Conservation (phyloP, 1,140 invertebrate species). For the Pantala flavescens region DNA sequence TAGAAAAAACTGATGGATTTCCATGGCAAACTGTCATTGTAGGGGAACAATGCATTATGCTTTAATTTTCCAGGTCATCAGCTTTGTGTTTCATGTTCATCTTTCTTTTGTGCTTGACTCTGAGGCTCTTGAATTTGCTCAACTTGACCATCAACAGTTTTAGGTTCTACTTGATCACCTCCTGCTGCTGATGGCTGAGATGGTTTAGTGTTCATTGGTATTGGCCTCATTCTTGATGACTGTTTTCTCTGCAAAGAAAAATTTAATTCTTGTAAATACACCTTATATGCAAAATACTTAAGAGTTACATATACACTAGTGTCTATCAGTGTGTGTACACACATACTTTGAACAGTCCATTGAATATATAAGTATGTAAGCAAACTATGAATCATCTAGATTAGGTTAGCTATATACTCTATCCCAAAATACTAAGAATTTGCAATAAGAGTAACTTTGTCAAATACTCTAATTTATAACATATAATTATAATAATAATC, state of each 20-base stretch:
- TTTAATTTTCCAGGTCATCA: conserved; percentile 7
- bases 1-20: not conserved
- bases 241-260: conserved; percentile 54
- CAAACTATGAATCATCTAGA: too few species aligned
- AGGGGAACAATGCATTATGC: not conserved
- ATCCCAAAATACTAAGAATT: too few species aligned
- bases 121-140: not conserved
- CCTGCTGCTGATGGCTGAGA: not conserved
- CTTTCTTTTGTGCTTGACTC: not conserved
- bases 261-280: too few species aligned
- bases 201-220: conserved; percentile 47
- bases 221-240: conserved; percentile 55
- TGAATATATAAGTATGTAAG: too few species aligned
- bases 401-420: too few species aligned
- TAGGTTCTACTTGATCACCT: not conserved
- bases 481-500: too few species aligned
- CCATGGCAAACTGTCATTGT: conserved; percentile 1
- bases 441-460: too few species aligned
- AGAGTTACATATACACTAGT: too few species aligned
- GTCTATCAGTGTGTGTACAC: too few species aligned
- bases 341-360: too few species aligned
- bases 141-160: not conserved
- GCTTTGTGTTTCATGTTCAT: not conserved
- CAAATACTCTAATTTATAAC: too few species aligned
- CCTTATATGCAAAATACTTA: too few species aligned